Percentiles rank a stretch among this genome's conserved stretches.
Conservation (phyloP, 2,888 invertebrate species). For the Parasteatoda lunata region DNA sequence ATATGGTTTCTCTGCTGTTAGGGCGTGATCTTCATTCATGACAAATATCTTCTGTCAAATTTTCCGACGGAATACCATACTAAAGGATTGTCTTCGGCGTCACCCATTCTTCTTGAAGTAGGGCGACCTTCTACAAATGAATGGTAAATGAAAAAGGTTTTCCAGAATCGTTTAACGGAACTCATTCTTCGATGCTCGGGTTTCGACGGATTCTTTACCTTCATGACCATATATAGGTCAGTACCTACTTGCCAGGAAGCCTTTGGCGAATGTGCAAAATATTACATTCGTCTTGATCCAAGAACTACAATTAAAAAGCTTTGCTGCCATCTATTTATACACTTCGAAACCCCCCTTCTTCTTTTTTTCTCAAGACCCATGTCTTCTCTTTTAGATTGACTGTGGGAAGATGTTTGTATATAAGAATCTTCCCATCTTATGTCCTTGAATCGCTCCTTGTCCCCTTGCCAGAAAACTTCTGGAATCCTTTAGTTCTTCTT, state of each 20-base stretch:
- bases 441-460: slow-evolving; percentile 27
- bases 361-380: slow-evolving; percentile 21
- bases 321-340: slow-evolving; percentile 63
- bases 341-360: slow-evolving; percentile 40
- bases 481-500: slow-evolving; percentile 58
- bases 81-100: too few species aligned
- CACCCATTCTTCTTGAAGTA: too few species aligned
- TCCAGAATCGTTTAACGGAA: slow-evolving; percentile 6
- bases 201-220: slow-evolving; percentile 16
- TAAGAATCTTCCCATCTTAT: background rate
- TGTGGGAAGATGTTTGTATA: slow-evolving; percentile 20
- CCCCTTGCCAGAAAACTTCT: slow-evolving; percentile 26
- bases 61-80: too few species aligned
- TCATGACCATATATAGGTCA: slow-evolving; percentile 66
- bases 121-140: too few species aligned
- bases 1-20: too few species aligned
- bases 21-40: too few species aligned
- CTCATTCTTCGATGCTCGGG: slow-evolving; percentile 49
- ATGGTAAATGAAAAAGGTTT: background rate
- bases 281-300: slow-evolving; percentile 53
- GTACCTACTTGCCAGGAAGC: slow-evolving; percentile 48
- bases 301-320: slow-evolving; percentile 64
- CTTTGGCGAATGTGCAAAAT: slow-evolving; percentile 62
- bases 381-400: slow-evolving; percentile 35
- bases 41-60: too few species aligned